A percentile compares a stretch with the other conserved stretches of the same genome.
These are phyloP conservation scores for Eulemur mongoz DNA, from an alignment of 2,797 vertebrate species.

Conservation along the genomic window DNA sequence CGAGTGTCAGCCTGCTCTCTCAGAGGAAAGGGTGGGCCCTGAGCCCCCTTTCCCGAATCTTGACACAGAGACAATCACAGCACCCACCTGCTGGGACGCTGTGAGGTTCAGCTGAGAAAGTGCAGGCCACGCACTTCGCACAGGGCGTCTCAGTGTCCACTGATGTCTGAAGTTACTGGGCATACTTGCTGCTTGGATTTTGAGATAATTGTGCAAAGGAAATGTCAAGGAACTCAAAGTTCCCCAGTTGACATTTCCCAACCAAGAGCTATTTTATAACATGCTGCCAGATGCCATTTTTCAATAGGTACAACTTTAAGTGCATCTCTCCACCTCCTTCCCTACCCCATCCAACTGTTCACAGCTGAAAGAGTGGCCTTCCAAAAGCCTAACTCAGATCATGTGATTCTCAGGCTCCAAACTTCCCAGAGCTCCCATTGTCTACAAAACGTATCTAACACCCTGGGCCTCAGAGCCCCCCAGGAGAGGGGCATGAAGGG, in stretches of 20 bases:
- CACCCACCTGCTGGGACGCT: background rate
- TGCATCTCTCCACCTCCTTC: background rate
- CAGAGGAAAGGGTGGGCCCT: background rate
- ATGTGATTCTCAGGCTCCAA: background rate
- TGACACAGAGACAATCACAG: background rate
- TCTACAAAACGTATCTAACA: background rate
- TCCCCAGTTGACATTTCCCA: background rate
- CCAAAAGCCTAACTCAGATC: background rate
- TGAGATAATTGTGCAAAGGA: background rate
- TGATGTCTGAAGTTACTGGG: background rate
- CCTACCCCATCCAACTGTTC: background rate
- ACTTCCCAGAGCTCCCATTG: background rate
- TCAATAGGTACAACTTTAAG: background rate
- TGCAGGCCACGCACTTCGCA: accelerated
- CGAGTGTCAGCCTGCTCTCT: background rate
- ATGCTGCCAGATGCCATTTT: background rate
- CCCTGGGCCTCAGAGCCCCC: background rate
- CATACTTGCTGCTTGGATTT: background rate
- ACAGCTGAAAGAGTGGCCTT: background rate
- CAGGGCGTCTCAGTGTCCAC: too few species aligned
- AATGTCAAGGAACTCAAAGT: background rate
- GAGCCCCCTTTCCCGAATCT: background rate
- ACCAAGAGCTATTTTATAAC: background rate
- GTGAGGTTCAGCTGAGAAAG: background rate
- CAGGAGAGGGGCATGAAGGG: background rate